Conservation (phyloP, 2,888 invertebrate species). For the Drosophila rellima region DNA sequence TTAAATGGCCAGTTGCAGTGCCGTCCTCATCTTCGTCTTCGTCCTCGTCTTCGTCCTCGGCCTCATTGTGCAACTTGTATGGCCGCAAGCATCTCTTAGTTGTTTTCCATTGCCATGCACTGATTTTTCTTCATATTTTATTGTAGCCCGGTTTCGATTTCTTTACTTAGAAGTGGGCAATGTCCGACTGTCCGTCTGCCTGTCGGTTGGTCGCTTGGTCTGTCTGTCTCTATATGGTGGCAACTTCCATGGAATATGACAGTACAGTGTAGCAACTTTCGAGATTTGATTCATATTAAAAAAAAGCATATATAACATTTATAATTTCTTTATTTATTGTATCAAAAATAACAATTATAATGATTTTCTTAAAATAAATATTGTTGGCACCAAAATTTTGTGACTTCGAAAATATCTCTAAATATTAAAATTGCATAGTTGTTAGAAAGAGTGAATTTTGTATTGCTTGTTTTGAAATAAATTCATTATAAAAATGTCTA, state of each 20-base stretch:
- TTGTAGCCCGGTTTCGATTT: constrained; percentile 76
- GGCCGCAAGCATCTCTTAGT: constrained; percentile 51
- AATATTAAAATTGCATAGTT: no score
- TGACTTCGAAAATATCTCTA: no score
- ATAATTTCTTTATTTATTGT: no score
- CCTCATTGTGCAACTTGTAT: constrained; percentile 29
- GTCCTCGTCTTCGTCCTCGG: constrained; percentile 7
- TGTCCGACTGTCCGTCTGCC: constrained; percentile 46
- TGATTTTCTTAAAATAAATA: no score
- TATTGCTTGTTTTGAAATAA: no score
- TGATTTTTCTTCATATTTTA: constrained; percentile 67
- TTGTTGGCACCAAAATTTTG: no score
- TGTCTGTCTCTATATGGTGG: constrained; percentile 30
- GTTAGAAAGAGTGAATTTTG: no score
- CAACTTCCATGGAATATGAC: constrained; percentile 41
- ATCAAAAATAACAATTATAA: no score
- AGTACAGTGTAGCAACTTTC: constrained; percentile 34
- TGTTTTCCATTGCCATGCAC: constrained; percentile 53
- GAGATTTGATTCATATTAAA: no score
- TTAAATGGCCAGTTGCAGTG: constrained; percentile 45
- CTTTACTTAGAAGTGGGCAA: constrained; percentile 78
- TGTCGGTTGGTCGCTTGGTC: constrained; percentile 15
- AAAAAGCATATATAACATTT: no score
- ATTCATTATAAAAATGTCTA: no score
- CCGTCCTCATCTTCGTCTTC: constrained; percentile 19